Base-by-base conservation (phyloP, 2,888 invertebrate species). In the Erannis defoliaria region DNA sequence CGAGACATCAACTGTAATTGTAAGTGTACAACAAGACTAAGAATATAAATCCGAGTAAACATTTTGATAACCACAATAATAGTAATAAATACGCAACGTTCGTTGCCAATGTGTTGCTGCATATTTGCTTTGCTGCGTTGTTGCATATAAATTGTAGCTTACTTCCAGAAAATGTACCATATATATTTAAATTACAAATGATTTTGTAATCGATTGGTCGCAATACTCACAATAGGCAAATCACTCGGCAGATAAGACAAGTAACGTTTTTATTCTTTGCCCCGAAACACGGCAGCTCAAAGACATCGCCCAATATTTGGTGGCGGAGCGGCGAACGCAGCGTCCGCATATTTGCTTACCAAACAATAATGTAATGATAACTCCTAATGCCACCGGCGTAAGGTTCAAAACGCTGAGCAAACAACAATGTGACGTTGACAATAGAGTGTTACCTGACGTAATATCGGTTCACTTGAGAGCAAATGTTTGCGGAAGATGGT, bases 241-340 rank as follows among this genome's bases (percentile, higher is more conserved):
- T 26, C 53, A 46, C 29, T n/a, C 4, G n/a, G 5, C 2, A 3
- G 38, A 26, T 42, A 6, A 31, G 2, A 18, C 16, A n/a, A 19
- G 16, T 5, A 16, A 45, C 45, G 29, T 29, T 40, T 33, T 48
- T 82, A 76, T 67, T 85, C 84, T 85, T 67, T 82, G 84, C 63
- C 68, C 60, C 51, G 69, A 74, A 75, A 75, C 76, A 79, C 87
- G 88, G 87, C 86, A 86, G 86, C 87, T 84, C 85, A 88, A 88
- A 89, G 88, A 76, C 78, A 71, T 71, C 68, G 73, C 68, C 71
- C 66, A 68, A 62, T 81, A 78, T 84, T 86, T 84, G 82, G 80
- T 79, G 76, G 74, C 76, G 79, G 72, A 74, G 78, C 81, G 75
- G 80, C 78, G 71, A 76, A 74, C 82, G 80, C 76, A 72, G 80